Percentiles rank a stretch among this genome's conserved stretches.
Conservation (phyloP, 2,113 vertebrate genomes). For the Pygoscelis antarcticus region DNA sequence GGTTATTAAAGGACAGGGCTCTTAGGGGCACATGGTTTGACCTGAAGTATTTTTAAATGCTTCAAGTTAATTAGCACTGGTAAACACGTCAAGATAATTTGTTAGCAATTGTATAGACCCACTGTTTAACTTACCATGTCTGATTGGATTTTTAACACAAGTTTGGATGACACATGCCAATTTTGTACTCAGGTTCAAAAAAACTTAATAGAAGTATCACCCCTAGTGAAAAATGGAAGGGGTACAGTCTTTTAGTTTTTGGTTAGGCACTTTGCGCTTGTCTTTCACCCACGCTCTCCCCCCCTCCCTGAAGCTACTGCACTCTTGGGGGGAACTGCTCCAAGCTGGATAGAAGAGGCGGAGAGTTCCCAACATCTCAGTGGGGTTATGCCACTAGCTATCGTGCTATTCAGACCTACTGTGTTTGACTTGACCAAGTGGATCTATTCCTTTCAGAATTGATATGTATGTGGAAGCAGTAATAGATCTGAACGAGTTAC, state of each 20-base stretch:
- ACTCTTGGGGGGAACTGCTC: rapidly evolving
- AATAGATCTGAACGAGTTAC: conserved; percentile 75
- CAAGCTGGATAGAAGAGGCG: neutral
- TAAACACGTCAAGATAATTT: neutral
- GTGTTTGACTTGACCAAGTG: neutral
- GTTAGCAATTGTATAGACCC: neutral
- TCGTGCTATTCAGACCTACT: neutral
- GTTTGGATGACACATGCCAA: neutral
- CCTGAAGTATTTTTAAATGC: neutral
- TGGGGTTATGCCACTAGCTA: neutral
- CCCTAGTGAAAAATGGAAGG: neutral
- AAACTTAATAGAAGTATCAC: neutral
- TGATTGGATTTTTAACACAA: neutral
- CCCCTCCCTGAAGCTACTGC: rapidly evolving
- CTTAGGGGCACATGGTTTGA: neutral
- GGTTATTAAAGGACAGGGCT: neutral
- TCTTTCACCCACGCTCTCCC: neutral
- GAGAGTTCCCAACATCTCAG: neutral
- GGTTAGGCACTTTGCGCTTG: neutral
- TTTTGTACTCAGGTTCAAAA: neutral
- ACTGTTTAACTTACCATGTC: neutral
- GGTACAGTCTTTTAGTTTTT: neutral
- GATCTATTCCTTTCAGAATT: conserved; percentile 72
- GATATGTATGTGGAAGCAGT: conserved; percentile 83
- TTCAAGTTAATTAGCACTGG: neutral